phyloP scores from a whole-genome alignment of 1,140 invertebrate species.

The Proales similis region DNA sequence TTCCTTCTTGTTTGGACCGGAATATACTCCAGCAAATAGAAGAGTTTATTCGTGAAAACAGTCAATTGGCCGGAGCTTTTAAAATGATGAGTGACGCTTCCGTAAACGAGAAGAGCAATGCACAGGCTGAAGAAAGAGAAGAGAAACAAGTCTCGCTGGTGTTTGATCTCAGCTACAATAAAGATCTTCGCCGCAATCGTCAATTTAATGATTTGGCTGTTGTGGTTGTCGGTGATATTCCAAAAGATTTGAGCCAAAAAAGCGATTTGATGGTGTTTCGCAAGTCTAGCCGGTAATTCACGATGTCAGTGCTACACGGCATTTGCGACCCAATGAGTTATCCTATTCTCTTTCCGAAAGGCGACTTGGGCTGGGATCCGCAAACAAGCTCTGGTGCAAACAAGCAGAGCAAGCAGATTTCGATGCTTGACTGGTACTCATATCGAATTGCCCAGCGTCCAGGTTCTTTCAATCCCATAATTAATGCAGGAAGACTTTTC shows the following conservation, averaged over 20 bases:
- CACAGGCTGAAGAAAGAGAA: too few species aligned
- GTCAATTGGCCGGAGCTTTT: not conserved
- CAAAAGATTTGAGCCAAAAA: not conserved
- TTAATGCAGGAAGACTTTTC: constrained; percentile 7
- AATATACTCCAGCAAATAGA: not conserved
- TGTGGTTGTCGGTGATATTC: constrained; percentile 43
- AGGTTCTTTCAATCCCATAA: constrained; percentile 12
- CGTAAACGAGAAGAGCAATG: too few species aligned
- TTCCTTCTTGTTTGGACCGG: not conserved
- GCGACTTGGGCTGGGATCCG: constrained; percentile 13
- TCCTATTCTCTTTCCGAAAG: constrained; percentile 4
- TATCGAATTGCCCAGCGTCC: not conserved
- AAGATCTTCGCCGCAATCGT: not conserved
- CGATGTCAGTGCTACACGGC: not conserved
- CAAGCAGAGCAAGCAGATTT: not conserved
- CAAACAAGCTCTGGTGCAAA: not conserved
- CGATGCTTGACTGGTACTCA: not conserved
- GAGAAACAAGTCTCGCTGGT: not conserved
- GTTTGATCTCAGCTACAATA: not conserved
- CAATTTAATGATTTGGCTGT: constrained; percentile 45
- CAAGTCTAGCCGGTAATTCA: not conserved
- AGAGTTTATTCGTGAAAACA: not conserved
- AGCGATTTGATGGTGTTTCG: not conserved
- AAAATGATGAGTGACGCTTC: not conserved
- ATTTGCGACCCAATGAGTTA: constrained; percentile 6